Base-by-base conservation (phyloP, 2,888 invertebrate genomes). In the Thecophora atra region DNA sequence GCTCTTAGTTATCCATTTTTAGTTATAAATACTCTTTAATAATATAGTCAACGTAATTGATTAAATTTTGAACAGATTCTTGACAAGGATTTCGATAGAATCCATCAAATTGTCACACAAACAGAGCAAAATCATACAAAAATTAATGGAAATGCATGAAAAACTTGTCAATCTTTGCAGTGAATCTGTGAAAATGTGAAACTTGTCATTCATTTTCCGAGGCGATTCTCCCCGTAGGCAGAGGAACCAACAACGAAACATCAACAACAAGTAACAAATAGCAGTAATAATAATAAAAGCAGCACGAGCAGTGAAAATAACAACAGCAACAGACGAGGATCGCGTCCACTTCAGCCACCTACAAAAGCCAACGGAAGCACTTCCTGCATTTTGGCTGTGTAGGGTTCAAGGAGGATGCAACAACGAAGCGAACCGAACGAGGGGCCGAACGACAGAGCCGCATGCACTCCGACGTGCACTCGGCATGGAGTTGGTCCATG, bases 201-300 rank as follows among this genome's bases (percentile, higher is more conserved):
- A 56, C 15, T 26, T 26, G 15, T 26, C 56, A 56, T 11, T 52
- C 21, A 52, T 52, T 15, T 52, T 11, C 21, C 26, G 15, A 11
- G 21, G 56, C 11, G 21, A 52, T 21, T 21, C 19, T 8, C 3
- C 7, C 37, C 37, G 37, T 11, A 37, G 37, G 37, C 37, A 37
- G 37, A 11, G n/a, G 13, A 28, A 64, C 37, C 54, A 26, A 28
- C 15, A 62, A 54, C 70, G 47, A 19, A 30, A 52, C 21, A n/a
- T 17, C 44, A 51, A 17, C 19, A 66, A 24, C 21, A 62, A 66
- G 42, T 71, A 42, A 19, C 56, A 56, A 60, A 28, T n/a, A 19
- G 37, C 15, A 26, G 60, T n/a, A 21, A n/a, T n/a, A 44, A 69
- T 67, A 56, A 76, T 69, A 71, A 56, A 66, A 63, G 63, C 56